Base-by-base conservation (phyloP, 2,113 vertebrate species). In the Dissostichus mawsoni region DNA sequence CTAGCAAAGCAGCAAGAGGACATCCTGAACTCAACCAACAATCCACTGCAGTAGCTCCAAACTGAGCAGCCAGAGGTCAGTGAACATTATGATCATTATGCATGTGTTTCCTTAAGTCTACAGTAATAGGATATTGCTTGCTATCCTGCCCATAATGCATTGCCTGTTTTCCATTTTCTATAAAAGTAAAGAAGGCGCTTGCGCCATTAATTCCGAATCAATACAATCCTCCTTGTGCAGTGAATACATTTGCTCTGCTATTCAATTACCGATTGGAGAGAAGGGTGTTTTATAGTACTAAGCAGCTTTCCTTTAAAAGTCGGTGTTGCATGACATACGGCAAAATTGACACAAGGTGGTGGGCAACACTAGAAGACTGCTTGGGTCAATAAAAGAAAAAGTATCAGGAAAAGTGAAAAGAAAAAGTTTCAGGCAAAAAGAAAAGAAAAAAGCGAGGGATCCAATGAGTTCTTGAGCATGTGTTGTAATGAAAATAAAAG, bases 261-360 rank as follows among this genome's bases (percentile, higher is more conserved):
- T 89, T 90, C 61, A 59, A 76, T 82, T 81, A 72, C 23, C 84
- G 61, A 33, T 50, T 8, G 69, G 69, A 83, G 81, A 58, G 71
- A 79, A 71, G 29, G 9, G 75, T 75, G 65, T 86, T 90, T 88
- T 90, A 92, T 69, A 84, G 76, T 58, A 84, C 82, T 62, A 76
- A 85, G 67, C 82, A 61, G 68, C 66, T 86, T 84, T 81, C 63
- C 81, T 85, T 85, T 93, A 85, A 92, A 94, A 93, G 81, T 64
- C 63, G n/a, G 68, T 78, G 84, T 89, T 90, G 89, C 85, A 45
- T 84, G 82, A 87, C 91, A 77, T 76, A 45, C 74, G 80, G 76
- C 78, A 81, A 87, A 84, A 86, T 79, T 75, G 74, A 90, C 93
- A 91, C 69, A 68, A 83, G 67, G 76, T 69, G 79, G 70, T 71